Base-by-base conservation (phyloP, 1,140 invertebrate genomes). In the Bicyclus anynana region DNA sequence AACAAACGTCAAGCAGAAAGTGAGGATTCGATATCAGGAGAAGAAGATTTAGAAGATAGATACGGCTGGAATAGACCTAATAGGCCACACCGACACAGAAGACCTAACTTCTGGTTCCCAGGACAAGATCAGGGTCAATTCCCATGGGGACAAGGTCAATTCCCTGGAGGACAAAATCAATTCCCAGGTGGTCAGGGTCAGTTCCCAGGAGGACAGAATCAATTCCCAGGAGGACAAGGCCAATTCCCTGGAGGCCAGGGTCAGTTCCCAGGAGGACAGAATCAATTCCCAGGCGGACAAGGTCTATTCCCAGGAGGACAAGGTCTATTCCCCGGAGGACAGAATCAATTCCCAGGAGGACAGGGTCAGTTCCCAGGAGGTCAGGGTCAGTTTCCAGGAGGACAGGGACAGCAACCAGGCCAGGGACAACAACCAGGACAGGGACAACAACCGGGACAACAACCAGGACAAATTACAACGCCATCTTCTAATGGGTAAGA, bases 21-120 rank as follows among this genome's bases (percentile, higher is more conserved):
- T 5, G 26, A 13, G 16, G 54, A 20, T 2, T 20, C 40, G 1
- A 44, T 20, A 20, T 44, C 40, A 10, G 10, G 17, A 7, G 40
- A 65, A 0, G 55, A 65, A 2, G 53, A 67, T 29, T 49, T 77
- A 52, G 78, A 78, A 18, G 78, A 80, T 33, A 67, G 78, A 44
- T 80, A 78, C 27, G 72, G 68, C 2, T 71, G 60, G 40, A 64
- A 71, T 10, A 52, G 40, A 18, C 51, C 51, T n/a, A 52, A 61
- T 9, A 14, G 5, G 9, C 49, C 48, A 18, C 62, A 71, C n/a
- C 54, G 47, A 17, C 53, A 50, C n/a, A 52, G 54, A 12, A 18
- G n/a, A n/a, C n/a, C n/a, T n/a, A n/a, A n/a, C n/a, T n/a, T n/a
- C n/a, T n/a, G n/a, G n/a, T 40, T 40, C n/a, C 37, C 37, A 5